Conservation (phyloP, 2,113 vertebrate genomes). For the Poeciliopsis prolifica region DNA sequence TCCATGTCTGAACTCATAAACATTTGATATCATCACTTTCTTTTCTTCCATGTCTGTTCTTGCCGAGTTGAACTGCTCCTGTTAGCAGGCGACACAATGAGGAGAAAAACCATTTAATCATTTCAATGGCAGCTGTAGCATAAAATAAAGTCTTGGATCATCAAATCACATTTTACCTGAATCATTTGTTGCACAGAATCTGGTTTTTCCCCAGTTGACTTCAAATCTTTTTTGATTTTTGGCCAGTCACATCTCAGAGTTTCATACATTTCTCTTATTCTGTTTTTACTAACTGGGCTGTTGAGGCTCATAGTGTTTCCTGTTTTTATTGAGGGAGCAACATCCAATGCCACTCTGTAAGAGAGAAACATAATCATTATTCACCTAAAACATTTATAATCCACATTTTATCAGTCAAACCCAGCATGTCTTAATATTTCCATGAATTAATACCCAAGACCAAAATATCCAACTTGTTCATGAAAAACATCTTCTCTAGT, state of each 20-base stretch:
- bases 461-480: neutral
- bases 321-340: slow-evolving; percentile 1
- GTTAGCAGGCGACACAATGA: neutral
- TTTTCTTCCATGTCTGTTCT: neutral
- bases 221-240: neutral
- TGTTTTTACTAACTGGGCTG: neutral
- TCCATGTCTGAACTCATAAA: neutral
- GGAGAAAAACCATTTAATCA: neutral
- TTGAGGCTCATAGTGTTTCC: neutral
- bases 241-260: neutral
- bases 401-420: too few species aligned
- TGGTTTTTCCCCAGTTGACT: neutral
- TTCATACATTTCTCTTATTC: neutral
- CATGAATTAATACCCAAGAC: neutral
- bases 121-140: too few species aligned
- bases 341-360: neutral
- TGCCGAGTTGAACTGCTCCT: neutral
- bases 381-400: neutral
- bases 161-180: neutral
- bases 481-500: too few species aligned
- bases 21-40: neutral
- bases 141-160: neutral
- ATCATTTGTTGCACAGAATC: neutral
- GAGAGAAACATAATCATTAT: neutral
- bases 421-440: neutral